These are phyloP conservation scores for Bergia sp. DNA, from an alignment of 92 coral and sea anemone species.

Conservation along the genomic window DNA sequence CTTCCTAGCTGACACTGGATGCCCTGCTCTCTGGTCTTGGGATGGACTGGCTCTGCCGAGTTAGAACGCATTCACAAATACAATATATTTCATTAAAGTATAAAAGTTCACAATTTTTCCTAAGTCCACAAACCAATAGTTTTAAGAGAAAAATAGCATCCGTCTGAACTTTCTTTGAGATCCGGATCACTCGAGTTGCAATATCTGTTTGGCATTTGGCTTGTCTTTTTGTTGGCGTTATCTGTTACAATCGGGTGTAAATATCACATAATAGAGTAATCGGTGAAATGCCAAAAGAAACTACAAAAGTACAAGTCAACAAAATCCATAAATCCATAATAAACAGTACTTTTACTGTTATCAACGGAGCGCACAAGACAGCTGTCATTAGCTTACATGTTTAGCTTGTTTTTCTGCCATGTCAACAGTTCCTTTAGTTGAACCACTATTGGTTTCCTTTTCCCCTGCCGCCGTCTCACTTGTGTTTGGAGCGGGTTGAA, in stretches of 20 bases:
- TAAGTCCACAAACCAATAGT: background rate
- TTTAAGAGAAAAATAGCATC: background rate
- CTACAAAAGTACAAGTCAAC: slow-evolving; percentile 1
- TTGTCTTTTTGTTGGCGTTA: slow-evolving; percentile 13
- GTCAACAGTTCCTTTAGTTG: too few species aligned
- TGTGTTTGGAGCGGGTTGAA: too few species aligned
- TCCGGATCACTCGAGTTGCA: background rate
- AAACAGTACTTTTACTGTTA: background rate
- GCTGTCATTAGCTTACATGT: too few species aligned
- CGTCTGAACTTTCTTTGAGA: slow-evolving; percentile 20
- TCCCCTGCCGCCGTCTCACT: too few species aligned
- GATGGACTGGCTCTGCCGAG: background rate
- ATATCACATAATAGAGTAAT: background rate
- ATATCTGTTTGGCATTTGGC: slow-evolving; percentile 27
- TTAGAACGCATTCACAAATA: background rate
- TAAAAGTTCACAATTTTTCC: background rate
- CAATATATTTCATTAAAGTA: background rate
- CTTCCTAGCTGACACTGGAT: too few species aligned
- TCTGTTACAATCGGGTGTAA: background rate
- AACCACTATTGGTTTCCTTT: too few species aligned
- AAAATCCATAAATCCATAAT: background rate
- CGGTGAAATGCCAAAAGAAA: background rate
- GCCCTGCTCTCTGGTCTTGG: slow-evolving; percentile 1
- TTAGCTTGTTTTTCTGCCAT: too few species aligned
- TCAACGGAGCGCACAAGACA: too few species aligned